Evolutionary conservation across 1,140 invertebrate species (phyloP).

Genomic region (Palaemon carinicauda): DNA sequence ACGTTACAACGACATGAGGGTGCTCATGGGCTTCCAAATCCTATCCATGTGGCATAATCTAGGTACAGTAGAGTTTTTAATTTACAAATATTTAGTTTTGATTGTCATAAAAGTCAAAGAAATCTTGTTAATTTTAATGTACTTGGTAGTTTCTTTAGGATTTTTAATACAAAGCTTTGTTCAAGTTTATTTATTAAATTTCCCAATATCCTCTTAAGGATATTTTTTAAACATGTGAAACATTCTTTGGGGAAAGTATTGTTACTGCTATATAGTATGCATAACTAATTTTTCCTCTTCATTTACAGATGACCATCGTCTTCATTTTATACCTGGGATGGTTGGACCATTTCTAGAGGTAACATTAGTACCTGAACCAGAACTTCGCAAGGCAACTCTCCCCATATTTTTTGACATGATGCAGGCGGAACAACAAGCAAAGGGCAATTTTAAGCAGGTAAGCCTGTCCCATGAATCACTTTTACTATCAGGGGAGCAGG

Average conservation of each 20-base stretch:
- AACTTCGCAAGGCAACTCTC: constrained; percentile 87
- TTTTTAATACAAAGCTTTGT: too few relatives aligned
- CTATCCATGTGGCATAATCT: constrained; percentile 93
- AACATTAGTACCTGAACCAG: constrained; percentile 87
- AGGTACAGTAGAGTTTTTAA: constrained; percentile 67
- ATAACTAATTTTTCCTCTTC: neutral
- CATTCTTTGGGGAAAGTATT: too few relatives aligned
- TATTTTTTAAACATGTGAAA: too few relatives aligned
- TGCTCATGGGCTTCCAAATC: constrained; percentile 92
- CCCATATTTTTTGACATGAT: constrained; percentile 98
- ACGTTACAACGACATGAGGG: constrained; percentile 88
- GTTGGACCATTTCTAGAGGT: constrained; percentile 95
- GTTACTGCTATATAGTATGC: too few relatives aligned
- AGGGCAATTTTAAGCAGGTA: constrained; percentile 83
- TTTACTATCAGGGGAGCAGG: constrained; percentile 11
- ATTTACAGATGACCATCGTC: constrained; percentile 76
- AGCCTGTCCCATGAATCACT: constrained; percentile 13
- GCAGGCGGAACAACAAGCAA: constrained; percentile 86
- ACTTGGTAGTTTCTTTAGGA: too few relatives aligned
- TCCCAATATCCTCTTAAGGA: too few relatives aligned
- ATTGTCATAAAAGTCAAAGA: too few relatives aligned
- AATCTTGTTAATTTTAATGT: too few relatives aligned
- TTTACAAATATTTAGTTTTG: neutral
- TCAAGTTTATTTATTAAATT: too few relatives aligned
- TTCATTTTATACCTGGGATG: constrained; percentile 90